A percentile compares a stretch with the other conserved stretches of the same genome.
Evolutionary conservation across 2,888 invertebrate genomes (phyloP).

Genomic region (Phania funesta): DNA sequence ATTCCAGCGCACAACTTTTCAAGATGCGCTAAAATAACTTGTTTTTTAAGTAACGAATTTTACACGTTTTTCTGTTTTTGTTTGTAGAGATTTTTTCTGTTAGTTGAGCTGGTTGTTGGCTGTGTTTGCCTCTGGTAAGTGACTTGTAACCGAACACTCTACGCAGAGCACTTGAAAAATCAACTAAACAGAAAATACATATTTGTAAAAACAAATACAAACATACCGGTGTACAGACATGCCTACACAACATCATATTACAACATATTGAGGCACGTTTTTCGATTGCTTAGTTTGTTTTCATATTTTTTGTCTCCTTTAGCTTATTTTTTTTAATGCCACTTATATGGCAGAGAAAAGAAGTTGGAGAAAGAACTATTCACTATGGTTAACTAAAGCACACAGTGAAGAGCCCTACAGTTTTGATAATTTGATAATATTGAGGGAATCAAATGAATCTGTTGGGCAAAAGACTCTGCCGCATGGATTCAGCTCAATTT

Average conservation of each 20-base stretch:
- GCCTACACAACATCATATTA: slow-evolving; percentile 52
- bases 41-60: slow-evolving; percentile 55
- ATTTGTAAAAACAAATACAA: slow-evolving; percentile 1
- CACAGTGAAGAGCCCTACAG: background rate
- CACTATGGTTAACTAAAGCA: background rate
- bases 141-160: slow-evolving; percentile 50
- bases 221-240: slow-evolving; percentile 7
- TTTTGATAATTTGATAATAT: background rate
- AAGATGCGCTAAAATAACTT: slow-evolving; percentile 65
- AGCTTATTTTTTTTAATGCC: slow-evolving; percentile 21
- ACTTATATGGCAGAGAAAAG: background rate
- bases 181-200: slow-evolving; percentile 54
- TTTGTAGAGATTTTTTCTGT: slow-evolving; percentile 4
- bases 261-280: slow-evolving; percentile 55
- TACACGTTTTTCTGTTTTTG: slow-evolving; percentile 59
- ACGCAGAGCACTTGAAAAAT: slow-evolving; percentile 55
- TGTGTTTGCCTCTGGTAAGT: slow-evolving; percentile 25
- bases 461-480: no score
- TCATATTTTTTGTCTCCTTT: background rate
- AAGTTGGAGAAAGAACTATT: background rate
- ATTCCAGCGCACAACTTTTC: background rate
- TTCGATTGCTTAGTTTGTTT: slow-evolving; percentile 18
- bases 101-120: slow-evolving; percentile 6
- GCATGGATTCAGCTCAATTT: no score
- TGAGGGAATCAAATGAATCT: no score